Conservation (phyloP, 2,113 vertebrate genomes). For the Hippocampus barbouri region DNA sequence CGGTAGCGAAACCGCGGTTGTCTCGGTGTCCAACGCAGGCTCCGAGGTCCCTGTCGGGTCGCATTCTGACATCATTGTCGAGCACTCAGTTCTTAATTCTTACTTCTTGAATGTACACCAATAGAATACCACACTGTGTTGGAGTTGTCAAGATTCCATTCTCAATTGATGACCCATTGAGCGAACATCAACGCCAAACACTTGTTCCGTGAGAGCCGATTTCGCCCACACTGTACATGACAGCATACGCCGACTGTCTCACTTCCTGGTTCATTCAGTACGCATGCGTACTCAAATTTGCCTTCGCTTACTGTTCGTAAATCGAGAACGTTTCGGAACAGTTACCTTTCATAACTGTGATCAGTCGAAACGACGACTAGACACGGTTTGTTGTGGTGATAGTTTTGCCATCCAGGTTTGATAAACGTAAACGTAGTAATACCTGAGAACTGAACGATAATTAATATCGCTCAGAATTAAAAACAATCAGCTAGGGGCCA, state of each 20-base stretch:
- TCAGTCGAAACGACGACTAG: background rate
- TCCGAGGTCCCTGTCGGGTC: conserved; percentile 55
- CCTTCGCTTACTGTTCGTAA: conserved; percentile 32
- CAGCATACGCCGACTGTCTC: background rate
- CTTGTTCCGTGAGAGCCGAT: conserved; percentile 14
- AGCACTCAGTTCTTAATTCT: conserved; percentile 8
- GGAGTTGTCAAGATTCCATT: conserved; percentile 41
- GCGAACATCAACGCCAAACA: background rate
- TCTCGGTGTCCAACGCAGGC: conserved; percentile 36
- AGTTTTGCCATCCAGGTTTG: background rate
- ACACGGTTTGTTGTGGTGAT: too few relatives aligned
- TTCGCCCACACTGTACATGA: conserved; percentile 43
- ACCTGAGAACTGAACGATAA: background rate
- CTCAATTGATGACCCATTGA: background rate
- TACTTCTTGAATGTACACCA: background rate
- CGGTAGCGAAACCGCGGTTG: conserved; percentile 22
- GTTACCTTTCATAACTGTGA: background rate
- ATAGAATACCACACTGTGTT: background rate
- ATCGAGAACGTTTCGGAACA: background rate
- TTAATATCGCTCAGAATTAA: background rate
- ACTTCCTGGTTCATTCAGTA: conserved; percentile 50
- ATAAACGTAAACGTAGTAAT: background rate
- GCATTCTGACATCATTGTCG: conserved; percentile 73
- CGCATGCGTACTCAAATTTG: conserved; percentile 48
- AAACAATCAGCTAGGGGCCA: background rate